Evolutionary conservation across 1,140 invertebrate genomes (phyloP).

Genomic region (Acromyrmex heyeri): DNA sequence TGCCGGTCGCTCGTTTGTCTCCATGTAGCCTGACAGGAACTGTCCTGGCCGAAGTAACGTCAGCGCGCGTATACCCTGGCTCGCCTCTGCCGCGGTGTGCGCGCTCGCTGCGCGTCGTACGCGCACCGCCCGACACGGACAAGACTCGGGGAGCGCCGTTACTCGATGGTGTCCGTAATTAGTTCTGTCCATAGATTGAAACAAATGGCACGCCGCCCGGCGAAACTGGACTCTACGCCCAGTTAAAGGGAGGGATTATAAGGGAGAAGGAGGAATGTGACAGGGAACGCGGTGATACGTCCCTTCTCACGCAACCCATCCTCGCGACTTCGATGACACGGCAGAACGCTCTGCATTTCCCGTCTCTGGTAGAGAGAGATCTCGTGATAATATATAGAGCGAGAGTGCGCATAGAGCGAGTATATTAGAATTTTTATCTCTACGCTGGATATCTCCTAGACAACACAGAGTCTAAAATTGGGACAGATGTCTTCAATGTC

Average conservation of each 20-base stretch:
- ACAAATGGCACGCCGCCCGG: conserved; percentile 79
- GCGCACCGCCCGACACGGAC: conserved; percentile 43
- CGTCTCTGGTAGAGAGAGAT: background rate
- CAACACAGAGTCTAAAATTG: too few relatives aligned
- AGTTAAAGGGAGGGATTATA: conserved; percentile 26
- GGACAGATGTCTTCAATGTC: too few relatives aligned
- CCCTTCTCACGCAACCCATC: conserved; percentile 78
- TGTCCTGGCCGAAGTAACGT: conserved; percentile 82
- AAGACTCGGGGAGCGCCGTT: conserved; percentile 67
- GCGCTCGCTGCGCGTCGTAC: conserved; percentile 24
- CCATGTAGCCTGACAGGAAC: conserved; percentile 85
- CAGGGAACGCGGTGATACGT: conserved; percentile 74
- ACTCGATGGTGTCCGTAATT: conserved; percentile 81
- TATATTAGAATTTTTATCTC: background rate
- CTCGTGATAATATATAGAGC: background rate
- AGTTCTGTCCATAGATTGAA: conserved; percentile 84
- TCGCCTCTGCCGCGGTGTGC: conserved; percentile 23
- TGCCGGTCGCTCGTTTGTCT: conserved; percentile 87
- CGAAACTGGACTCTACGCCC: conserved; percentile 56
- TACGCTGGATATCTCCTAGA: background rate
- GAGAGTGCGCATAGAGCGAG: too few relatives aligned
- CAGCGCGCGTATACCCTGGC: conserved; percentile 72
- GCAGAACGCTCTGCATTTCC: conserved; percentile 13
- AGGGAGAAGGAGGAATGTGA: conserved; percentile 52
- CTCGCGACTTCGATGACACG: conserved; percentile 31